phyloP scores from a whole-genome alignment of 2,797 vertebrate species.

The Lithobates pipiens region DNA sequence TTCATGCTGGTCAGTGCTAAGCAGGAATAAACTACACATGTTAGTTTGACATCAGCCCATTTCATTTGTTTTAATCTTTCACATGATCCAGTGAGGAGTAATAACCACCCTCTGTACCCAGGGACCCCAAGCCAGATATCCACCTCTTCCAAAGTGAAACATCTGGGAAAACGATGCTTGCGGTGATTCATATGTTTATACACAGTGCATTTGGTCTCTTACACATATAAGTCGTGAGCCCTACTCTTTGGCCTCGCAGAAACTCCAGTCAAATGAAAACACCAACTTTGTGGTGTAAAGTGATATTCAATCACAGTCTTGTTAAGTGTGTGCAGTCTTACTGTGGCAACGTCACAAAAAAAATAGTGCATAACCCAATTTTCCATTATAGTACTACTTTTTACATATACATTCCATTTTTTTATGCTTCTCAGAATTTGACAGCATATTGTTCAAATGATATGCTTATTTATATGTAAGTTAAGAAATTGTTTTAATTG shows the following conservation, averaged over 20 bases:
- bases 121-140: slow-evolving; percentile 87
- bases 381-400: no score
- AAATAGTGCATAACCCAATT: background rate
- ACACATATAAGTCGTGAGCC: background rate
- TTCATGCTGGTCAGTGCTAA: background rate
- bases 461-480: no score
- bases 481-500: no score
- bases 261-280: background rate
- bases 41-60: slow-evolving; percentile 12
- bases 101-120: slow-evolving; percentile 88
- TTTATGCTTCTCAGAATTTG: no score
- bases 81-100: slow-evolving; percentile 56
- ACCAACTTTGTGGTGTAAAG: background rate
- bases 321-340: background rate
- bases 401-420: no score
- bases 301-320: background rate
- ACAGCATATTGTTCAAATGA: no score
- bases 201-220: background rate
- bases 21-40: background rate
- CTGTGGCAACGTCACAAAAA: slow-evolving; percentile 2
- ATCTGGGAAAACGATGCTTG: slow-evolving; percentile 41
- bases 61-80: slow-evolving; percentile 31
- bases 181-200: background rate
- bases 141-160: slow-evolving; percentile 71
- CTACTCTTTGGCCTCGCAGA: slow-evolving; percentile 9